Evolutionary conservation across 2,113 vertebrate genomes (phyloP), one percentile per base, ranked within the genome.

Genomic region (Xenotilapia flavipinnis): DNA sequence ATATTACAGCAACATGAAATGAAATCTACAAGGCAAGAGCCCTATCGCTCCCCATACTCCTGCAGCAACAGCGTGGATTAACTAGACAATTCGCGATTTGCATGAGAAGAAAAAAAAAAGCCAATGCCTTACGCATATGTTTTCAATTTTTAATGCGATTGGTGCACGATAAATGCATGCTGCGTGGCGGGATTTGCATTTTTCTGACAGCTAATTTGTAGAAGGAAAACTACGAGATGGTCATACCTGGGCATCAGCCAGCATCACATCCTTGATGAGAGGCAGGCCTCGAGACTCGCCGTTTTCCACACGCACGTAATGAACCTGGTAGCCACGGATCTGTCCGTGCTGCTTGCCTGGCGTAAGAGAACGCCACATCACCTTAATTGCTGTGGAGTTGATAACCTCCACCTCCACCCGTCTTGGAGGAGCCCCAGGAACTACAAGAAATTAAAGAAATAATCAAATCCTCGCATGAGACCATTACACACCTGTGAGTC

Each of bases 241-340:
- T 86, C 94, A 86, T 92, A 99, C 99, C 98, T 99, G 99, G 89
- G 99, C 98, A 0, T 99, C 98, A 2, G 98, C 97, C 92, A 99
- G 96, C 99, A 99, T 99, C 93, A 99, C 93, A 17, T 99, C 99
- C 96, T 98, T 99, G 95, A 99, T 99, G 84, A 97, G 97, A 86
- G 98, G 98, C 86, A 97, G 96, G 83, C 98, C 98, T 42, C 97
- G 96, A 45, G 98, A 98, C 96, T 99, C 98, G 17, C 98, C 98
- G 5, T 98, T 98, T 94, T 98, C 98, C 95, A 99, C 98, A 28
- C 97, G 97, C 1, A 98, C 98, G 1, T 98, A 99, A 95, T 99
- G 99, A 87, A 99, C 98, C 95, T 99, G 99, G 96, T 99, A 99
- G 91, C 99, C 98, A 7, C 98, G 98, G 88, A 99, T 99, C 95